A percentile compares a stretch with the other conserved stretches of the same genome.
phyloP scores from a whole-genome alignment of 1,140 invertebrate species.

The Micrasema minimum region DNA sequence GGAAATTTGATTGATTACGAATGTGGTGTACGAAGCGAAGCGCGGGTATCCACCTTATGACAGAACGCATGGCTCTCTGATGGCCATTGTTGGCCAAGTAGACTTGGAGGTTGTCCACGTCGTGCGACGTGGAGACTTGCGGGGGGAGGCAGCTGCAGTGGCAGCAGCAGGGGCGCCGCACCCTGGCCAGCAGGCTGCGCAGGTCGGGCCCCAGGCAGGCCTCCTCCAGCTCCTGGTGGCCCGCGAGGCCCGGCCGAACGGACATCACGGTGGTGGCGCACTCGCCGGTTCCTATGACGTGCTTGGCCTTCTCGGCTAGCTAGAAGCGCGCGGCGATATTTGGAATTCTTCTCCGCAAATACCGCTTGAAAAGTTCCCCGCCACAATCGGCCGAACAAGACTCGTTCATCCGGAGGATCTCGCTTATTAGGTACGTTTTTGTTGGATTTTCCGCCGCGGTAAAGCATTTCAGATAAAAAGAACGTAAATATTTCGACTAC shows the following conservation, averaged over 20 bases:
- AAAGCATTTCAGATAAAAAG: slow-evolving; percentile 50
- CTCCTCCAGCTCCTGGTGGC: slow-evolving; percentile 9
- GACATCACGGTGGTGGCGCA: slow-evolving; percentile 10
- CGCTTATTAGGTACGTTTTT: slow-evolving; percentile 58
- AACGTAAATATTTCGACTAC: slow-evolving; percentile 23
- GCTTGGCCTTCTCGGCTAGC: slow-evolving; percentile 53
- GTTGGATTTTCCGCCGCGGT: slow-evolving; percentile 53
- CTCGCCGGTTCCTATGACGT: background rate
- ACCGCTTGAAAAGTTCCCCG: slow-evolving; percentile 69
- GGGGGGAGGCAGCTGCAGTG: slow-evolving; percentile 63
- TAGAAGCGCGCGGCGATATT: slow-evolving; percentile 57
- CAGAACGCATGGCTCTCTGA: slow-evolving; percentile 69
- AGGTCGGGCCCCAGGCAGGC: slow-evolving; percentile 58
- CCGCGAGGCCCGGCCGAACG: slow-evolving; percentile 14
- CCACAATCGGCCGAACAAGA: slow-evolving; percentile 73
- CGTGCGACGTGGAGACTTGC: slow-evolving; percentile 57
- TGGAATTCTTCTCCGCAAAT: slow-evolving; percentile 58
- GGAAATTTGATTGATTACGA: background rate
- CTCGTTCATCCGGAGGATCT: slow-evolving; percentile 65
- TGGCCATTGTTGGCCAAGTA: slow-evolving; percentile 65
- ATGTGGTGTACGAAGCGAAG: background rate
- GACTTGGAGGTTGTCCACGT: slow-evolving; percentile 66
- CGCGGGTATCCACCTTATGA: slow-evolving; percentile 67
- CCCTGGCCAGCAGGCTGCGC: slow-evolving; percentile 59
- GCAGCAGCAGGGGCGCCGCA: slow-evolving; percentile 60